Percentiles rank a stretch among this genome's conserved stretches.
These are phyloP conservation scores for Microtus oregoni DNA, from an alignment of 2,113 vertebrate genomes.

Conservation along the genomic window DNA sequence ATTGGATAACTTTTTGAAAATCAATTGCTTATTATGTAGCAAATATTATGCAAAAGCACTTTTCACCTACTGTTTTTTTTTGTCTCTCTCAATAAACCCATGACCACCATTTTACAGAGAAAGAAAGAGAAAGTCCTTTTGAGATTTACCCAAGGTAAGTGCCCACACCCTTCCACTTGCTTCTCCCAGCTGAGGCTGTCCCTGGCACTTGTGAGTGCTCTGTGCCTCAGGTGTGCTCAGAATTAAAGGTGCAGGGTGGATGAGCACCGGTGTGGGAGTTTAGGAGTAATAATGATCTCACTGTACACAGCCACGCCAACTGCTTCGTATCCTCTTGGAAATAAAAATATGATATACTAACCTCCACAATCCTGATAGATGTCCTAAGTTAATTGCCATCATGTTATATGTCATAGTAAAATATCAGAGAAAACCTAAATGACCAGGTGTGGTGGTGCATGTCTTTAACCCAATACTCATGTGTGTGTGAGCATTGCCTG, in stretches of 20 bases:
- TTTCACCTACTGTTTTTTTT: background rate
- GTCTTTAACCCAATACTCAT: background rate
- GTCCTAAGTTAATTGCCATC: background rate
- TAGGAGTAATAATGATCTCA: background rate
- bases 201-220: no score
- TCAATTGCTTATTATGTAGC: background rate
- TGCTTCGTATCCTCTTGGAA: background rate
- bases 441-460: no score
- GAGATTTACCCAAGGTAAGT: background rate
- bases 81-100: background rate
- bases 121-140: background rate
- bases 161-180: background rate
- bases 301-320: background rate
- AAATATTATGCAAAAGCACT: background rate
- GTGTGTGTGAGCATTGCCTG: background rate
- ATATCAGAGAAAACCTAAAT: background rate
- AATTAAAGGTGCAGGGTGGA: background rate
- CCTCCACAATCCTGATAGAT: background rate
- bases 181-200: background rate
- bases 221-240: background rate
- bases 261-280: background rate
- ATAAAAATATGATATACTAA: background rate
- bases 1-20: background rate
- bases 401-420: background rate
- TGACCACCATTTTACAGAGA: background rate